Percentiles rank a stretch among this genome's conserved stretches.
Evolutionary conservation across 2,888 invertebrate species (phyloP).

Genomic region (Zygogramma bicolorata): DNA sequence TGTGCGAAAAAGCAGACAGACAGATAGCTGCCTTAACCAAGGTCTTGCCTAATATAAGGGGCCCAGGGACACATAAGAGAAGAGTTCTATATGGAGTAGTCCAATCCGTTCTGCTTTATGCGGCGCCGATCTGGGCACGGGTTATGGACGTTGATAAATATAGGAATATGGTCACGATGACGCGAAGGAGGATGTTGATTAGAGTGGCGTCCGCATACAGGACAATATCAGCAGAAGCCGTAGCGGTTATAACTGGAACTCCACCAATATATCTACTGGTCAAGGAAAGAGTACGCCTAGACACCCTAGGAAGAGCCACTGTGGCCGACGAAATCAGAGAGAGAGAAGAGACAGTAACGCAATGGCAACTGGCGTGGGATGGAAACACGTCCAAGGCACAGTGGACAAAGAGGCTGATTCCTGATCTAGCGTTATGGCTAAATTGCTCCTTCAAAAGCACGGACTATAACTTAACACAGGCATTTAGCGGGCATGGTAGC

Average conservation of each 20-base stretch:
- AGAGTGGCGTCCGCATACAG: slow-evolving; percentile 27
- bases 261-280: slow-evolving; percentile 32
- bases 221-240: slow-evolving; percentile 28
- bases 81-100: neutral
- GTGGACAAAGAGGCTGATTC: slow-evolving; percentile 16
- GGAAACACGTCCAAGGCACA: neutral
- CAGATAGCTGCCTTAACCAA: no score
- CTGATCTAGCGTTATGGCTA: neutral
- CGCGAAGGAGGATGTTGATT: slow-evolving; percentile 26
- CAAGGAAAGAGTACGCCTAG: slow-evolving; percentile 10
- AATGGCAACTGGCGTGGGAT: slow-evolving; percentile 15
- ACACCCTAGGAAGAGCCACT: neutral
- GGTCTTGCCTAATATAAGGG: no score
- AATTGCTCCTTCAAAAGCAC: neutral
- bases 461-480: slow-evolving; percentile 18
- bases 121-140: slow-evolving; percentile 29
- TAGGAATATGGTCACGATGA: slow-evolving; percentile 2
- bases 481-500: no score
- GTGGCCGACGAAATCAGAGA: neutral
- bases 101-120: neutral
- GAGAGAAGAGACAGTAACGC: no score
- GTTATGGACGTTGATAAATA: slow-evolving; percentile 28
- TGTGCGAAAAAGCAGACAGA: no score
- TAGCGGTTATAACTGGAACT: slow-evolving; percentile 15
- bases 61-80: neutral